Evolutionary conservation across 2,888 invertebrate genomes (phyloP).

Genomic region (Dryocosmus kuriphilus): DNA sequence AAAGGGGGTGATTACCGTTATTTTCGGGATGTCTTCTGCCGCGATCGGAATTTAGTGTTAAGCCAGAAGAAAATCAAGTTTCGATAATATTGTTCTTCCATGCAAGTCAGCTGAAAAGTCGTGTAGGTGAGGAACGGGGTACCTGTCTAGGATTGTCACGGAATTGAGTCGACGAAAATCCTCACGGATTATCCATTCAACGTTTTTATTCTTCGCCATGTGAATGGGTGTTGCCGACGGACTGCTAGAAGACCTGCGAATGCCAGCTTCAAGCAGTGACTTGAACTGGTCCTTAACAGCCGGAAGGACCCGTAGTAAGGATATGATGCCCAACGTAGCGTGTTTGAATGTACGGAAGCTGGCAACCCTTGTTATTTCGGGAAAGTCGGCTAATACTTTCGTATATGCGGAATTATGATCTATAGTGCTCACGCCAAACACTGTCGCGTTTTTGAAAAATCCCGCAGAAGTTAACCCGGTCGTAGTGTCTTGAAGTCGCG

Average conservation of each 20-base stretch:
- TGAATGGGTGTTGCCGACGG: no score
- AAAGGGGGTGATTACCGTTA: not conserved
- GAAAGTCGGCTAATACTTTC: not conserved
- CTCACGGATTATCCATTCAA: no score
- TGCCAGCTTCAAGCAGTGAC: not conserved
- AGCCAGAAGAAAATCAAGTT: not conserved
- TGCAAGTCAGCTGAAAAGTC: not conserved
- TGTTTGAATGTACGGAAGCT: no score
- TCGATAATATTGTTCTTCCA: not conserved
- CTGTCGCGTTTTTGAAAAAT: not conserved
- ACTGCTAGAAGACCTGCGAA: not conserved
- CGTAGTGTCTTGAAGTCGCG: not conserved
- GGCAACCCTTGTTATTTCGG: no score
- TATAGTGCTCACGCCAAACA: not conserved
- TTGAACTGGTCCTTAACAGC: not conserved
- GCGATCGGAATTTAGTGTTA: not conserved
- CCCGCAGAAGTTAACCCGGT: not conserved
- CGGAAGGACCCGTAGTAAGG: not conserved
- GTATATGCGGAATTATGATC: not conserved
- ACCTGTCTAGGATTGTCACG: not conserved
- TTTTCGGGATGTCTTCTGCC: not conserved
- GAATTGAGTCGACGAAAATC: no score
- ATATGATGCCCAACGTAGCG: not conserved
- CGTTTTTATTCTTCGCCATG: not conserved
- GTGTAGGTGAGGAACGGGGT: not conserved